phyloP scores from a whole-genome alignment of 2,113 vertebrate species.

The Ascaphus truei region DNA sequence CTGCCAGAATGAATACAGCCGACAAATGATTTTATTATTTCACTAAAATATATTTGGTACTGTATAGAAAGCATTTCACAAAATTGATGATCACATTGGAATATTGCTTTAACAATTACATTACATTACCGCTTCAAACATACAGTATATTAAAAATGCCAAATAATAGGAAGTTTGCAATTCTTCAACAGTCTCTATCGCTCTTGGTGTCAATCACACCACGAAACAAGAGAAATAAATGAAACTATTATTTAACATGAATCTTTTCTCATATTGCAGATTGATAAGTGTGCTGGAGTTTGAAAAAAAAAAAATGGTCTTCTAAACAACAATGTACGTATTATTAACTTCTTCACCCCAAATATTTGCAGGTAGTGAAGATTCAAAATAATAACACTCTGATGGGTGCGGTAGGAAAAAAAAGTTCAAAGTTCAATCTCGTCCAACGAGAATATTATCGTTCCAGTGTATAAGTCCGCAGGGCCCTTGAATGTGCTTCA shows the following conservation, averaged over 20 bases:
- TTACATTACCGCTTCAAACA: background rate
- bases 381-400: no score
- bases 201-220: background rate
- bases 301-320: background rate
- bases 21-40: slow-evolving; percentile 11
- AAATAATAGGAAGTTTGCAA: background rate
- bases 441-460: no score
- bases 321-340: background rate
- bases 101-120: background rate
- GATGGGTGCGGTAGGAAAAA: no score
- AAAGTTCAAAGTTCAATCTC: no score
- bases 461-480: no score
- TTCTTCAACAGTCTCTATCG: background rate
- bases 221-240: background rate
- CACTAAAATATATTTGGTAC: background rate
- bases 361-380: no score
- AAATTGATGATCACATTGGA: background rate
- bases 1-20: background rate
- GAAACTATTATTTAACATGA: background rate
- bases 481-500: no score
- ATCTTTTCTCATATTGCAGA: background rate
- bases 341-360: no score
- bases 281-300: no score
- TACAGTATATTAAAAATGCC: background rate
- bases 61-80: background rate